These are phyloP conservation scores for Schlechtendalia chinensis DNA, from an alignment of 1,140 invertebrate genomes.

Conservation along the genomic window DNA sequence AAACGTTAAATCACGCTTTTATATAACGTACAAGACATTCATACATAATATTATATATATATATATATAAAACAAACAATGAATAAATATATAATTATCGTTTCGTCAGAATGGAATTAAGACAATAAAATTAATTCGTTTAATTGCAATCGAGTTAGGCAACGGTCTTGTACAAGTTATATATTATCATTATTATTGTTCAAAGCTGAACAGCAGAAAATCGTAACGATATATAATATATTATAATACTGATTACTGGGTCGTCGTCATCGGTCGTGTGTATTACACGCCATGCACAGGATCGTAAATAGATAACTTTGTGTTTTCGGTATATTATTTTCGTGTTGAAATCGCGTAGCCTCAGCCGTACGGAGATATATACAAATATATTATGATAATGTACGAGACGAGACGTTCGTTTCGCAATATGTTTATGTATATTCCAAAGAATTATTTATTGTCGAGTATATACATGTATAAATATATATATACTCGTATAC, in stretches of 20 bases:
- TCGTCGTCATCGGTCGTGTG: neutral
- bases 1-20: neutral
- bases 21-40: neutral
- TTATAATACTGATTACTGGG: too few relatives aligned
- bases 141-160: neutral
- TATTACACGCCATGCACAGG: neutral
- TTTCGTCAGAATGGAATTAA: constrained; percentile 29
- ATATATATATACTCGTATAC: too few relatives aligned
- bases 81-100: neutral
- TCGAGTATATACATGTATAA: too few relatives aligned
- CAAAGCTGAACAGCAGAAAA: neutral
- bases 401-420: too few relatives aligned
- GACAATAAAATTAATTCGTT: constrained; percentile 1
- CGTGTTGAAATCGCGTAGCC: neutral
- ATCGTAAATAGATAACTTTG: neutral
- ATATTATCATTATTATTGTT: neutral
- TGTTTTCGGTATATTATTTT: neutral
- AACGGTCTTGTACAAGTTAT: neutral
- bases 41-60: neutral
- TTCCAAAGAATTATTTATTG: too few relatives aligned
- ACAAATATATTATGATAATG: too few relatives aligned
- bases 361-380: too few relatives aligned
- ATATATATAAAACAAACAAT: neutral
- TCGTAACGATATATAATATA: neutral
- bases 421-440: too few relatives aligned